Percentiles rank a stretch among this genome's conserved stretches.
Conservation (phyloP, 2,888 invertebrate genomes). For the Cordilura impudica region DNA sequence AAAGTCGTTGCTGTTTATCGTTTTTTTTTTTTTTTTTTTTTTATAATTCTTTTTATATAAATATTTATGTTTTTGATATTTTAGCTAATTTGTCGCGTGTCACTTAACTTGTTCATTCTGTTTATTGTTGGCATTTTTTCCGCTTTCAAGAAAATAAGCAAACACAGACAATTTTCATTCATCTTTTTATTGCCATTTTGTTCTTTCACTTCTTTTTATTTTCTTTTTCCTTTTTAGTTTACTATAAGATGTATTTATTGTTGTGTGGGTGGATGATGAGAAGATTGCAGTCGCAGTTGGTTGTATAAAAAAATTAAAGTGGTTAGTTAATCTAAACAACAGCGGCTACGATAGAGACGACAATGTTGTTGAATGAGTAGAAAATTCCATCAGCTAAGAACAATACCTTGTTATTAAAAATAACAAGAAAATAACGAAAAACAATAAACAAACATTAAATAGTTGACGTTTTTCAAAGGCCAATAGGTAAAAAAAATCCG, state of each 20-base stretch:
- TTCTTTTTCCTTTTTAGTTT: conserved; percentile 26
- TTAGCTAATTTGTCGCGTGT: conserved; percentile 61
- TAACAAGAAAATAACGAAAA: background rate
- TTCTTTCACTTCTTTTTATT: background rate
- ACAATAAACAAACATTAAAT: background rate
- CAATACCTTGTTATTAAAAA: background rate
- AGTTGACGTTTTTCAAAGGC: background rate
- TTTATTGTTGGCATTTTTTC: conserved; percentile 38
- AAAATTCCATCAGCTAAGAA: background rate
- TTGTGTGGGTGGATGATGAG: background rate
- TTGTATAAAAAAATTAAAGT: background rate
- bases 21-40: no score
- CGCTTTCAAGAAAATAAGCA: background rate
- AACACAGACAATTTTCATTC: conserved; percentile 28
- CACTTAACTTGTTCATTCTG: conserved; percentile 51
- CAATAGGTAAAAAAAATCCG: background rate
- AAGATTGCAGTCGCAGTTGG: background rate
- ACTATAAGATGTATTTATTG: background rate
- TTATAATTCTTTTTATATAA: background rate
- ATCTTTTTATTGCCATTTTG: conserved; percentile 2
- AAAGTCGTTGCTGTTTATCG: background rate
- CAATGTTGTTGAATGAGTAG: background rate
- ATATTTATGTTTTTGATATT: conserved; percentile 20
- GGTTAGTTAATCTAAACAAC: background rate
- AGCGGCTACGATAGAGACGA: background rate